Evolutionary conservation across 2,113 vertebrate species (phyloP).

Genomic region (Apteryx mantelli): DNA sequence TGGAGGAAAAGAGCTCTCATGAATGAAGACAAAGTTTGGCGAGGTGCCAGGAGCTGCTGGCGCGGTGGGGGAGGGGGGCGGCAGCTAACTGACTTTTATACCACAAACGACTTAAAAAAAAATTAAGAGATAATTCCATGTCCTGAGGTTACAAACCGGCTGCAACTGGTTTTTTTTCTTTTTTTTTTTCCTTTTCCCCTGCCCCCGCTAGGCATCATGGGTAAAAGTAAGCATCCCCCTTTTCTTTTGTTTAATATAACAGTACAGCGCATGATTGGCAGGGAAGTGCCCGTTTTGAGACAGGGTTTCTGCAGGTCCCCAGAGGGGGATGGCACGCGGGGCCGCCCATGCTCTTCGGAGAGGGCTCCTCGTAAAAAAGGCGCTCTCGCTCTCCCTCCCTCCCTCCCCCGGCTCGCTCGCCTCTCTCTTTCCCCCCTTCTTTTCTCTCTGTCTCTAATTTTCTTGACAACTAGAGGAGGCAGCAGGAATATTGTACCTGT

Average conservation of each 20-base stretch:
- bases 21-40: constrained; percentile 80
- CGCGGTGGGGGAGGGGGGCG: background rate
- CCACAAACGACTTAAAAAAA: constrained; percentile 61
- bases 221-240: constrained; percentile 82
- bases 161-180: constrained; percentile 78
- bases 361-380: constrained; percentile 35
- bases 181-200: constrained; percentile 26
- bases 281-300: constrained; percentile 72
- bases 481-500: constrained; percentile 58
- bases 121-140: constrained; percentile 76
- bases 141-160: constrained; percentile 87
- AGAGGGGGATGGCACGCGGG: constrained; percentile 67
- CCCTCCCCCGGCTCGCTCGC: background rate
- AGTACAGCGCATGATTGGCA: constrained; percentile 80
- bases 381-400: background rate
- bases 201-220: constrained; percentile 81
- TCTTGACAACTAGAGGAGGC: constrained; percentile 50
- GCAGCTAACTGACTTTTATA: constrained; percentile 34
- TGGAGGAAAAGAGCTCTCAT: constrained; percentile 61
- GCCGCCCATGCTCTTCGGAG: constrained; percentile 52
- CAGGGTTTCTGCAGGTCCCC: constrained; percentile 70
- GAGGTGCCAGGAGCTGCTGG: constrained; percentile 56
- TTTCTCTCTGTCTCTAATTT: constrained; percentile 20
- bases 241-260: constrained; percentile 86
- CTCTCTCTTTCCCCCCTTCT: constrained; percentile 18